A percentile compares a stretch with the other conserved stretches of the same genome.
Evolutionary conservation across 2,888 invertebrate genomes (phyloP).

Genomic region (Agonopterix alstromeriana): DNA sequence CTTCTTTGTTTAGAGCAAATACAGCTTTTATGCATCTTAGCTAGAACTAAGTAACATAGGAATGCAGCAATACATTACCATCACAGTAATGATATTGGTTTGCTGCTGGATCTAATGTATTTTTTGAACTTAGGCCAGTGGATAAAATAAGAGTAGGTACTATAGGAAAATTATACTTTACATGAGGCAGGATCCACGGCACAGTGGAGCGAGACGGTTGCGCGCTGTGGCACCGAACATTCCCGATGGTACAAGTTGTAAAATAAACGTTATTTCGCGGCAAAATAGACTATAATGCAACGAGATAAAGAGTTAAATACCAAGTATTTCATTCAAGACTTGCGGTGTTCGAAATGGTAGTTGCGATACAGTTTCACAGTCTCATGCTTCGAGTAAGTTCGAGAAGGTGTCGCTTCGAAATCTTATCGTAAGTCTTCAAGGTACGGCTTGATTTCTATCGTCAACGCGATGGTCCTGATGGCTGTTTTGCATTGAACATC

Average conservation of each 20-base stretch:
- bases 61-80: too few species aligned
- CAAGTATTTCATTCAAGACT: constrained; percentile 7
- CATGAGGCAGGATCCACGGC: constrained; percentile 66
- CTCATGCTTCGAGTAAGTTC: constrained; percentile 22
- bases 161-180: constrained; percentile 57
- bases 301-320: constrained; percentile 13
- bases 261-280: not conserved
- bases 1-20: too few species aligned
- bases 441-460: constrained; percentile 21
- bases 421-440: constrained; percentile 12
- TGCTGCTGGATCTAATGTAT: constrained; percentile 2
- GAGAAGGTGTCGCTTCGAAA: constrained; percentile 10
- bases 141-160: constrained; percentile 27
- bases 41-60: too few species aligned
- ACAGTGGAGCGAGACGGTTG: constrained; percentile 71
- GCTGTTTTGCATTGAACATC: constrained; percentile 25
- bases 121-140: constrained; percentile 13
- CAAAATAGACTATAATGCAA: not conserved
- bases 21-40: too few species aligned
- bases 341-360: constrained; percentile 16
- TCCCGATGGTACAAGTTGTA: constrained; percentile 16
- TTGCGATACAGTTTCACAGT: constrained; percentile 33
- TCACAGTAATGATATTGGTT: not conserved
- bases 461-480: constrained; percentile 13
- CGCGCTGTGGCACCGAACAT: constrained; percentile 56